phyloP scores from a whole-genome alignment of 1,140 invertebrate genomes.

The Sinella curviseta region DNA sequence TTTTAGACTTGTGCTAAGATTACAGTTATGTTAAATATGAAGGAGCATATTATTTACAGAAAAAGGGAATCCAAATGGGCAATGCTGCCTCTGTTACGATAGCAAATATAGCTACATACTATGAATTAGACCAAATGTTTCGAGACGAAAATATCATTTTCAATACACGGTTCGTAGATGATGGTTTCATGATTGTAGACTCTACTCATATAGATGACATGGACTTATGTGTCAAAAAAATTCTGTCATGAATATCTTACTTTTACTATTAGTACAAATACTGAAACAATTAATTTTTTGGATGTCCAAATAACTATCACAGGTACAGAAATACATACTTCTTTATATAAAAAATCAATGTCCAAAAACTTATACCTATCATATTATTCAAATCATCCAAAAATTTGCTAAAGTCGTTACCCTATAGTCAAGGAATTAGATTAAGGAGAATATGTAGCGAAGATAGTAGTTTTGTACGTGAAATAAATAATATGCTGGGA shows the following conservation, averaged over 20 bases:
- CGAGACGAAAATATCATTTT: neutral
- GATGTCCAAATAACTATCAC: neutral
- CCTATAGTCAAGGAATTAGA: conserved; percentile 2
- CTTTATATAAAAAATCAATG: neutral
- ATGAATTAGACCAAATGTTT: conserved; percentile 4
- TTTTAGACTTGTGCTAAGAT: neutral
- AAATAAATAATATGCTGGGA: neutral
- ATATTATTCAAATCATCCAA: conserved; percentile 3
- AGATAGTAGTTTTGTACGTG: neutral
- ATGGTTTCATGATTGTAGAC: too few species aligned
- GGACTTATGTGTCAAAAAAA: too few species aligned
- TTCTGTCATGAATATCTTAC: neutral
- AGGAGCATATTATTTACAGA: neutral
- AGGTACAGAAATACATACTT: neutral
- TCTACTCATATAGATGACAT: neutral
- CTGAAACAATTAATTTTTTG: neutral
- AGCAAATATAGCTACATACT: neutral
- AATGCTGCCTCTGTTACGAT: neutral
- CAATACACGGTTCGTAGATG: too few species aligned
- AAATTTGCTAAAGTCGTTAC: neutral
- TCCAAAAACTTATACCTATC: neutral
- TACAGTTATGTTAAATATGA: conserved; percentile 10
- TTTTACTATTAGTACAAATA: neutral
- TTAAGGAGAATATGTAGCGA: neutral
- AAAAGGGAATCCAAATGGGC: conserved; percentile 3